Evolutionary conservation across 2,797 vertebrate genomes (phyloP), one percentile per base, ranked within the genome.

Genomic region (Enteromius argenteus): DNA sequence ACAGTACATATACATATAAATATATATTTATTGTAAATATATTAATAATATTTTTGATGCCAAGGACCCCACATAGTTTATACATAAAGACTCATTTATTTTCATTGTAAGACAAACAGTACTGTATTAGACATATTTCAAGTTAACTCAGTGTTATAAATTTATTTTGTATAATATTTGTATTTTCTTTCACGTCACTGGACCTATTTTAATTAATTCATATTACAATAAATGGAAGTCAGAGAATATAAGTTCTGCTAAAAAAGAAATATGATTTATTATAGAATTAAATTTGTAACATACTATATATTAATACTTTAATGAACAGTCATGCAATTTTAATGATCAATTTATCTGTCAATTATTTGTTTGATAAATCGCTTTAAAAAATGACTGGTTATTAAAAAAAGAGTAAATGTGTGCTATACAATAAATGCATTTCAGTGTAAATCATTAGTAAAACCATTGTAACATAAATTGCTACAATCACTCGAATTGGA

Each of bases 191-290:
- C 2, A 27, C 30, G 5, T 46, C 42, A 49, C 23, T 17, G 4
- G 23, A 72, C 15, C 69, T 49, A 10, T 10, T 73, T 73, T 32
- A 73, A 73, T 73, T 11, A 3, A 73, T 51, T 73, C 2, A 73
- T 49, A 51, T 73, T 51, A 21, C 51, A 53, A 73, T 51, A 35
- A 51, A 73, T 73, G 46, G 4, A 73, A 35, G 30, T 35, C 19
- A 35, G 46, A 32, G 51, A 74, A 53, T 73, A 35, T 73, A 21
- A 51, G 46, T 73, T 73, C 17, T 51, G 46, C 46, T 35, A 21
- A 53, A 69, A 66, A 42, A 42, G 21, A 69, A 74, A 53, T 35
- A 35, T 53, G 19, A 53, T 74, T n/a, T 35, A 51, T 73, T 73
- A 32, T 35, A n/a, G 53, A 53, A 74, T 53, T 53, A n/a, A 53